Evolutionary conservation across 2,113 vertebrate genomes (phyloP).

Genomic region (Elachura formosa): DNA sequence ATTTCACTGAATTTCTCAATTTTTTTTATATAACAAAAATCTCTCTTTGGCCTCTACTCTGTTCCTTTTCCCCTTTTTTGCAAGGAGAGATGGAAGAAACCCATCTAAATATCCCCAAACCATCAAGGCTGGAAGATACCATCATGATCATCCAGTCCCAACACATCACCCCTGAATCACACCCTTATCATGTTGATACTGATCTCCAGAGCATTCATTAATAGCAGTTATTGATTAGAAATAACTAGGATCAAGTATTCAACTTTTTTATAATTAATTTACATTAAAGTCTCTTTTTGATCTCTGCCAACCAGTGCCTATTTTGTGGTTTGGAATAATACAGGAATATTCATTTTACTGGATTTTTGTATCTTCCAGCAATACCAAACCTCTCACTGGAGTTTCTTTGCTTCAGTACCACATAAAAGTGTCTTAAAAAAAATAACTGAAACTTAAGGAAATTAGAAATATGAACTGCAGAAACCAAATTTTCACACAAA

Average conservation of each 20-base stretch:
- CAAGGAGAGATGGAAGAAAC: background rate
- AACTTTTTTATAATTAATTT: background rate
- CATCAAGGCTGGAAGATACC: background rate
- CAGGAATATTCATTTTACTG: background rate
- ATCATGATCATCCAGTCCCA: background rate
- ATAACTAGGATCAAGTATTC: background rate
- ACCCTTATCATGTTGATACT: background rate
- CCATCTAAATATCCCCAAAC: background rate
- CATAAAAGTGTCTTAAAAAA: background rate
- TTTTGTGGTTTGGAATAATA: background rate
- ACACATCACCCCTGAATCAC: background rate
- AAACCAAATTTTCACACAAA: background rate
- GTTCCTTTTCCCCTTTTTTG: conserved; percentile 20
- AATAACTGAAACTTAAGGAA: background rate
- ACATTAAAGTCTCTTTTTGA: background rate
- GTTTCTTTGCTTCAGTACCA: background rate
- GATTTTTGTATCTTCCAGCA: background rate
- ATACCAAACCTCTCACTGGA: background rate
- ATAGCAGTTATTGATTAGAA: background rate
- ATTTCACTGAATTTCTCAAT: conserved; percentile 52
- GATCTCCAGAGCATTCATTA: background rate
- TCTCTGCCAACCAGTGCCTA: background rate
- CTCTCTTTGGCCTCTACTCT: conserved; percentile 15
- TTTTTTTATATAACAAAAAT: conserved; percentile 65
- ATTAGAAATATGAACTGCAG: background rate